A percentile compares a stretch with the other conserved stretches of the same genome.
Conservation (phyloP, 2,888 invertebrate species). For the Caenorhabditis sulstoni region DNA sequence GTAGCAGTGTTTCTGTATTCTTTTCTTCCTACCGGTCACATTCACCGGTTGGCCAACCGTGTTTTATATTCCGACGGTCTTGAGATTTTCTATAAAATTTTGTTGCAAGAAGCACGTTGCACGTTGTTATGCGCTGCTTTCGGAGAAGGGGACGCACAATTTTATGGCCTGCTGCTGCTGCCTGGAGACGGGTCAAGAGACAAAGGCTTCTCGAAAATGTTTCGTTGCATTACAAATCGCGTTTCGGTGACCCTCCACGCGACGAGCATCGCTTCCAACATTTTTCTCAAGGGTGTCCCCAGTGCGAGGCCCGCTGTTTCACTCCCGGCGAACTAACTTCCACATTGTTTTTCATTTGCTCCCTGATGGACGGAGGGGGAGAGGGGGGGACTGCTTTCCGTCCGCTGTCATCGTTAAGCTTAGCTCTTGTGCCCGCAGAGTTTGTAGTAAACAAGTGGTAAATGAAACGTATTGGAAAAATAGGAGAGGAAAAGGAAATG, state of each 20-base stretch:
- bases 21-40: conserved; percentile 31
- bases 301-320: too few relatives aligned
- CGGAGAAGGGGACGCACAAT: too few relatives aligned
- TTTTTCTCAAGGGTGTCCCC: not conserved
- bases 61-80: too few relatives aligned
- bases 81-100: conserved; percentile 19
- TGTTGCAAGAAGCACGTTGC: not conserved
- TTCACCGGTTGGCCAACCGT: conserved; percentile 27
- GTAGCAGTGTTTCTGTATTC: conserved; percentile 23
- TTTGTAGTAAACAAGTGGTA: conserved; percentile 34
- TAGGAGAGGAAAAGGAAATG: conserved; percentile 27
- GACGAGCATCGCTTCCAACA: conserved; percentile 5
- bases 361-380: too few relatives aligned
- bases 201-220: conserved; percentile 15
- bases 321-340: too few relatives aligned
- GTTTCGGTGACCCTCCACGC: too few relatives aligned
- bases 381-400: not conserved
- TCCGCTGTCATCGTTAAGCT: not conserved
- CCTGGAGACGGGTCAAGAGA: conserved; percentile 31
- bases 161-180: conserved; percentile 18
- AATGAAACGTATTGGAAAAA: too few relatives aligned
- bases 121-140: too few relatives aligned
- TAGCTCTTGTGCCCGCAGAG: not conserved
- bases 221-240: conserved; percentile 44
- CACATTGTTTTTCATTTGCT: not conserved